Percentiles rank a stretch among this genome's conserved stretches.
phyloP scores from a whole-genome alignment of 2,113 vertebrate genomes.

The Piaya cayana region DNA sequence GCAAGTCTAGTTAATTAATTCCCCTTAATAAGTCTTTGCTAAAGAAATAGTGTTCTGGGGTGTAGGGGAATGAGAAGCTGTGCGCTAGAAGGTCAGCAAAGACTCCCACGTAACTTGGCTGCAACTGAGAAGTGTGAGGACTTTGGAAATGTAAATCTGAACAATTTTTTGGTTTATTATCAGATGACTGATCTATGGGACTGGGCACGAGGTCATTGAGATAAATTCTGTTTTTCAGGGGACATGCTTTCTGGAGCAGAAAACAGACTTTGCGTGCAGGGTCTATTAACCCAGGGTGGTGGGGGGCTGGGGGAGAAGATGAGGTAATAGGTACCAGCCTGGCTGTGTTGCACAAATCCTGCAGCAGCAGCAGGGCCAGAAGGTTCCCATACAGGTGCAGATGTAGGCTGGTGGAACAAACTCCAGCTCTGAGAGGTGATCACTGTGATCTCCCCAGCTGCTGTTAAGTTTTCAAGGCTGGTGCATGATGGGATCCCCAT shows the following conservation, averaged over 20 bases:
- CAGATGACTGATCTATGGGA: neutral
- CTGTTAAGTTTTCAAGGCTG: neutral
- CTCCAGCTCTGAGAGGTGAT: neutral
- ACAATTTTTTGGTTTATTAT: neutral
- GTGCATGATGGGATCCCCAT: accelerated
- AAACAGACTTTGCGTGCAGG: neutral
- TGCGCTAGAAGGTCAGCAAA: neutral
- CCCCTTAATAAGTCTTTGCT: neutral
- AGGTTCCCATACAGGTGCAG: accelerated
- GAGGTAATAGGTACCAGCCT: neutral
- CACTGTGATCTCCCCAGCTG: neutral
- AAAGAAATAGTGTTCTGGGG: neutral
- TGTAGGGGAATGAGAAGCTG: neutral
- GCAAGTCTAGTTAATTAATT: constrained; percentile 49
- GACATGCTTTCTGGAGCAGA: neutral
- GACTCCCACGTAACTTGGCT: neutral
- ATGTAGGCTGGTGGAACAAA: neutral
- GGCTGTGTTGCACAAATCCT: neutral
- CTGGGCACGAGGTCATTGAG: neutral
- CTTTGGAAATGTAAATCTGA: neutral
- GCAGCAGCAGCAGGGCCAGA: neutral
- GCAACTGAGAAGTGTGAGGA: neutral
- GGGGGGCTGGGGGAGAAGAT: neutral
- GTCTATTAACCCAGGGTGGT: neutral
- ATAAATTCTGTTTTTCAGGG: neutral